A percentile compares a stretch with the other conserved stretches of the same genome.
Conservation (phyloP, 2,113 vertebrate species). For the Xiphophorus couchianus region DNA sequence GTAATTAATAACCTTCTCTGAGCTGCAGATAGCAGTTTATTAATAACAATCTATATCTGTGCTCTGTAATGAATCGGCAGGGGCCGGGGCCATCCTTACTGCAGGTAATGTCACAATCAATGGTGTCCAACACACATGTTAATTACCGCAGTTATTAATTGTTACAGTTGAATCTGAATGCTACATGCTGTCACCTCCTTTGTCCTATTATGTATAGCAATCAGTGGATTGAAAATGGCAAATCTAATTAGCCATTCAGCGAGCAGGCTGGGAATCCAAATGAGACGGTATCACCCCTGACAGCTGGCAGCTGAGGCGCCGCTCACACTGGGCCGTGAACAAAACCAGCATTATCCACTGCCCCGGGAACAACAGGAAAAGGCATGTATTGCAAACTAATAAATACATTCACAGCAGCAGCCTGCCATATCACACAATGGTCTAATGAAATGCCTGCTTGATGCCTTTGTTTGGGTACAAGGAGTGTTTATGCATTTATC, state of each 20-base stretch:
- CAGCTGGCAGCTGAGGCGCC: slow-evolving; percentile 87
- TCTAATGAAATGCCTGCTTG: slow-evolving; percentile 80
- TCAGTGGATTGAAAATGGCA: slow-evolving; percentile 93
- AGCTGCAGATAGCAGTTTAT: slow-evolving; percentile 90
- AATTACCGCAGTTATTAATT: slow-evolving; percentile 98
- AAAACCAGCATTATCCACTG: slow-evolving; percentile 83
- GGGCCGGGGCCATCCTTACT: slow-evolving; percentile 86
- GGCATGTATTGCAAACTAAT: slow-evolving; percentile 82
- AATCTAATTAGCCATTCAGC: slow-evolving; percentile 94
- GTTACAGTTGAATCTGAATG: slow-evolving; percentile 93
- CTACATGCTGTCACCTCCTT: slow-evolving; percentile 89
- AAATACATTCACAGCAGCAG: slow-evolving; percentile 81
- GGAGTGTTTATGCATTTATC: slow-evolving; percentile 79
- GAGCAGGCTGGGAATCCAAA: slow-evolving; percentile 80
- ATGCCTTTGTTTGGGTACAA: slow-evolving; percentile 82
- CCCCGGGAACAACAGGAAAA: slow-evolving; percentile 80
- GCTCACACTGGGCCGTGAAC: slow-evolving; percentile 80
- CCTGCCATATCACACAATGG: slow-evolving; percentile 82
- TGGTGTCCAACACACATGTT: slow-evolving; percentile 88
- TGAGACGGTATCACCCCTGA: slow-evolving; percentile 80
- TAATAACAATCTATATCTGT: slow-evolving; percentile 93
- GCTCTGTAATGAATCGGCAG: slow-evolving; percentile 84
- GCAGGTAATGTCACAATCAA: slow-evolving; percentile 92
- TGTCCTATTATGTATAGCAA: slow-evolving; percentile 89
- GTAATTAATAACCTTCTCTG: slow-evolving; percentile 91